Base-by-base conservation (phyloP, 2,888 invertebrate genomes). In the Eumerus sabulonum region DNA sequence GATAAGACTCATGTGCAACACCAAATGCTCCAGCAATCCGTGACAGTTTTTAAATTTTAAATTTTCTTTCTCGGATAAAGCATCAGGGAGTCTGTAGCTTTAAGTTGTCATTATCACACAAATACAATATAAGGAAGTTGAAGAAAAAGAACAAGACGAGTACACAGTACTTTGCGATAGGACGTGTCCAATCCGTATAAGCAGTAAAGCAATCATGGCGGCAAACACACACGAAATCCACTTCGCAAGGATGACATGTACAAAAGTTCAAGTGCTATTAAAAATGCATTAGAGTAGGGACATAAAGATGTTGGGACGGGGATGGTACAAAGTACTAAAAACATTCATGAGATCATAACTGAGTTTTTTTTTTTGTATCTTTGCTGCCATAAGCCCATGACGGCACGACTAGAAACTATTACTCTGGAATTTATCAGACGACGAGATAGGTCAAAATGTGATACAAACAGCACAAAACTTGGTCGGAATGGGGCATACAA, bases 251-350 rank as follows among this genome's bases (percentile, higher is more conserved):
- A 76, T 76, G 76, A 76, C 76, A 76, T 77, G 77, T 73, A 73
- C 77, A 77, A 77, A 73, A 77, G 67, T 73, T 77, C 77, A 77
- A 77, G 73, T 77, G 67, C 73, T 77, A 77, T 77, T 77, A 77
- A 77, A 77, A 77, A 77, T 77, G 77, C 77, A 77, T 77, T 77
- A 77, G 77, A 77, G 67, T 53, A 13, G 9, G 54, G 36, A 57
- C 44, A 40, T 42, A 35, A 44, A 27, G 27, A 27, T 13, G 18
- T 36, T n/a, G 51, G 16, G 2, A 27, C 7, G 27, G 7, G 27
- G 3, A 4, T 27, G 27, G 27, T 27, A 27, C 27, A 27, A 27
- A 27, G 42, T 54, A 67, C 19, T 56, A 57, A 47, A 16, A 77
- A 72, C 77, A 77, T 71, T 56, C 54, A 45, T 57, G 67, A 77